Evolutionary conservation across 2,113 vertebrate species (phyloP).

Genomic region (Gymnobelideus leadbeateri): DNA sequence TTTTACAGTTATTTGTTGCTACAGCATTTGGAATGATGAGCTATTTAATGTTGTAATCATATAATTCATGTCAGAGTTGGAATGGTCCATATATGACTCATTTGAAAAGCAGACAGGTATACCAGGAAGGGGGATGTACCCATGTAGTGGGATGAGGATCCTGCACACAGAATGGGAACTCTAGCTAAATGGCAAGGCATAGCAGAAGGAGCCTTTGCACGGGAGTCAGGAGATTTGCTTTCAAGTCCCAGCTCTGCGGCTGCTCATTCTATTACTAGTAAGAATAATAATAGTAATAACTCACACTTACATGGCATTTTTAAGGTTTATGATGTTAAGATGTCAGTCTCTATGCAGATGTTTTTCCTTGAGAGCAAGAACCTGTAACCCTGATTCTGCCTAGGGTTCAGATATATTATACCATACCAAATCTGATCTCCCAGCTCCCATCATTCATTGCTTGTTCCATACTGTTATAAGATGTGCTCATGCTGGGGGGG

Average conservation of each 20-base stretch:
- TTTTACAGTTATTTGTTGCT: neutral
- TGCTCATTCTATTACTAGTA: neutral
- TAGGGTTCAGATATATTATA: neutral
- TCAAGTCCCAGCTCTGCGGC: neutral
- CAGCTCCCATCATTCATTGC: neutral
- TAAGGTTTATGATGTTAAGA: neutral
- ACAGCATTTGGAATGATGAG: neutral
- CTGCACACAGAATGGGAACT: neutral
- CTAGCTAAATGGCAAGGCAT: neutral
- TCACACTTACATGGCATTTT: neutral
- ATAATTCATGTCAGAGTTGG: neutral
- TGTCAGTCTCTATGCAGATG: neutral
- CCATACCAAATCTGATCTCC: neutral
- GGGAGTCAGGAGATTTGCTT: neutral
- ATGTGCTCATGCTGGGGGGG: neutral
- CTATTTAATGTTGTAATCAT: slow-evolving; percentile 12
- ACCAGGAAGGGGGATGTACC: no score
- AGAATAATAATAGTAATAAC: neutral
- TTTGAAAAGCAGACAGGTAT: slow-evolving; percentile 7
- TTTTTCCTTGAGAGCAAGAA: neutral
- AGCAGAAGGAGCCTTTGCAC: neutral
- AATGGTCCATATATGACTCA: neutral
- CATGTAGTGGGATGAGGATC: neutral
- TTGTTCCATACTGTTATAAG: neutral
- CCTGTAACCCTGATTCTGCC: neutral